These are phyloP conservation scores for Dryobotodes eremita DNA, from an alignment of 2,888 invertebrate genomes.

Conservation along the genomic window DNA sequence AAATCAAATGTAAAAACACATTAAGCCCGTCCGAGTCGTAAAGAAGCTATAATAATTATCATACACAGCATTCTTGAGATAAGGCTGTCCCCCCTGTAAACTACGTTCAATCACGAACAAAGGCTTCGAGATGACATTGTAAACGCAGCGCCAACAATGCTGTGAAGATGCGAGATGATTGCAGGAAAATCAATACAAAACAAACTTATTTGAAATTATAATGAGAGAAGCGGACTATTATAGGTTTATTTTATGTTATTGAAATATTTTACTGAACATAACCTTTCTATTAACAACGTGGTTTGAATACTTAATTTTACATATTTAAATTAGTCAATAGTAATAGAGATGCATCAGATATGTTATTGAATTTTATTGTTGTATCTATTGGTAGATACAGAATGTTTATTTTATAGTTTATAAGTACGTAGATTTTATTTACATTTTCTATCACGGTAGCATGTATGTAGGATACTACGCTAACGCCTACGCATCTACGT, in stretches of 20 bases:
- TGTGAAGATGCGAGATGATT: constrained; percentile 65
- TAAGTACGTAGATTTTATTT: neutral
- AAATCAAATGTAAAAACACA: constrained; percentile 67
- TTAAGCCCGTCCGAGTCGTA: constrained; percentile 68
- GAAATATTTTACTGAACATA: constrained; percentile 45
- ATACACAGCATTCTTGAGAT: constrained; percentile 84
- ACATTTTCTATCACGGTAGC: neutral
- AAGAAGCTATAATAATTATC: constrained; percentile 78
- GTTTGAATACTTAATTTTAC: constrained; percentile 43
- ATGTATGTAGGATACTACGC: neutral
- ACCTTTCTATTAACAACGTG: constrained; percentile 54
- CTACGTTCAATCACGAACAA: constrained; percentile 80
- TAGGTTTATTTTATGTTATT: constrained; percentile 48
- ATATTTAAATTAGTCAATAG: constrained; percentile 36
- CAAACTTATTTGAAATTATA: constrained; percentile 66
- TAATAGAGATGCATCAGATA: constrained; percentile 21
- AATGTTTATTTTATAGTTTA: neutral
- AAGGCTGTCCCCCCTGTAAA: constrained; percentile 77
- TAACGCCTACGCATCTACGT: neutral
- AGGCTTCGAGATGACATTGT: constrained; percentile 75
- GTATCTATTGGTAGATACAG: neutral
- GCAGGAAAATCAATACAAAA: constrained; percentile 73
- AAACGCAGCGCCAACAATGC: constrained; percentile 64
- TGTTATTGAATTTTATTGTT: constrained; percentile 26
- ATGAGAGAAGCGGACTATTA: constrained; percentile 52